Base-by-base conservation (phyloP, 2,888 invertebrate species). In the Adelphocoris suturalis region DNA sequence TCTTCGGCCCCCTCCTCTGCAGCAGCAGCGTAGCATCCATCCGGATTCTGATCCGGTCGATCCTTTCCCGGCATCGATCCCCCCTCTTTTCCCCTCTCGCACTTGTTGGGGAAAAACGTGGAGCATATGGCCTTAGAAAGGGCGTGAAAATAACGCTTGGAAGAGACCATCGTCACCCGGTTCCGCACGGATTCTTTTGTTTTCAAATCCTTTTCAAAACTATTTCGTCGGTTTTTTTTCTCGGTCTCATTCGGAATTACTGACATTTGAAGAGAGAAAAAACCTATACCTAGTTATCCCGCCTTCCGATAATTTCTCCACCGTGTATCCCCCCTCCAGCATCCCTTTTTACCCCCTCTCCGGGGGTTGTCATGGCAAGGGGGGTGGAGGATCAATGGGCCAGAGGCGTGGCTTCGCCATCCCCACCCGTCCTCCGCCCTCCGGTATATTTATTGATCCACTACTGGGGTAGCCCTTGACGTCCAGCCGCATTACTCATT, bases 401-500 rank as follows among this genome's bases (percentile, higher is more conserved):
- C 37, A 75, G 75, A 27, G 86, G 86, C 86, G 86, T 86, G 86
- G 86, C 75, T 46, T 85, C 61, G 16, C 61, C 61, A 16, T 57
- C 61, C 85, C 85, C 61, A n/a, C 85, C 52, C 37, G 37, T 37
- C 37, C 75, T 68, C 86, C 12, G 12, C 76, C 75, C 48, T 61
- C 28, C 86, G 27, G 86, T 75, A 86, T 86, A 85, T 86, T 86
- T 86, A 86, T 86, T 86, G 86, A 86, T 86, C 86, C 86, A 75
- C 61, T 68, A 85, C 75, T 75, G 86, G 86, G 61, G 85, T 28
- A 46, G 75, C 61, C 75, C 75, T 75, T 86, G 75, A 85, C 85
- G 86, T 86, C 86, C 86, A 86, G 86, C 75, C 86, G 86, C 86
- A 86, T 86, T 86, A 86, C 86, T 86, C 86, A 86, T 86, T 86